Base-by-base conservation (phyloP, 2,113 vertebrate genomes). In the Potamarius usumacintae region DNA sequence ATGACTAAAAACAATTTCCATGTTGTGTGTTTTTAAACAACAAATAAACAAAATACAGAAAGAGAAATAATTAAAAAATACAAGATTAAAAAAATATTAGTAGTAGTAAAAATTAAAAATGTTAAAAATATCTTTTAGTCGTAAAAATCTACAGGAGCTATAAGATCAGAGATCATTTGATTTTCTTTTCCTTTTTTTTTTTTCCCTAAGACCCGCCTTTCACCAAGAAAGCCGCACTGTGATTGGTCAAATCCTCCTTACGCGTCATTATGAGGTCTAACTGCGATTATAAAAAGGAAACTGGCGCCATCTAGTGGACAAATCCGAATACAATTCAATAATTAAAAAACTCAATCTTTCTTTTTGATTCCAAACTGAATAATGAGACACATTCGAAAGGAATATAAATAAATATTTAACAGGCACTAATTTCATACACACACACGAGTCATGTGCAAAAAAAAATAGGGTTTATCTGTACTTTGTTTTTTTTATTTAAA, bases 221-320 rank as follows among this genome's bases (percentile, higher is more conserved):
- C 52, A n/a, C 11, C 12, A 2, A 7, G 6, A 27, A n/a, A 27
- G 6, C 48, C 50, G 50, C 76, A 12, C 12, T 78, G 50, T 78
- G 74, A 77, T 77, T 77, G 74, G 76, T 55, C 50, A 15, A 55
- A 15, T 15, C 12, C 22, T 5, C n/a, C 15, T 12, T 8, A 78
- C 25, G 18, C 22, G 1, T 2, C 25, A 0, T 52, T 12, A 15
- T 15, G 3, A 2, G 20, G 20, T 20, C 42, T 42, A 2, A 42
- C 34, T 42, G 34, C 34, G 2, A 2, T 42, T 42, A 4, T 2
- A 55, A 12, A 63, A 57, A 1, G 1, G 1, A 0, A 15, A 53
- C 7, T 22, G 15, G 0, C 72, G 74, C 42, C 85, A 53, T 79
- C 85, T 86, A 4, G n/a, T 87, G 88, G 88, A 53, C 34, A 74